Evolutionary conservation across 1,140 invertebrate species (phyloP).

Genomic region (Brachionus paranguensis): DNA sequence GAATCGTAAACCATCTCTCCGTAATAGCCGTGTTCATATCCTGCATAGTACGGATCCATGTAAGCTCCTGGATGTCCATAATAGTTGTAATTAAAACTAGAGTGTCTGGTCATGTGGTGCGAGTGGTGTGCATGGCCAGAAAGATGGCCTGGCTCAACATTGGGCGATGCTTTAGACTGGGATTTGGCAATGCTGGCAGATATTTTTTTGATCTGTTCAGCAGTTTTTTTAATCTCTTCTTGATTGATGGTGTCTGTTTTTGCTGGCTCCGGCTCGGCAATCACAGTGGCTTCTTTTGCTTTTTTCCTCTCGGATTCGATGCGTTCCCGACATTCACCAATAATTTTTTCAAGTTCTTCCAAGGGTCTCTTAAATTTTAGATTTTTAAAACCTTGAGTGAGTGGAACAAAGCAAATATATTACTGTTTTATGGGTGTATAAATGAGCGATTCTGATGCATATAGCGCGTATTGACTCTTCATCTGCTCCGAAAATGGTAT

Average conservation of each 20-base stretch:
- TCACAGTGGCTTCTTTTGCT: not conserved
- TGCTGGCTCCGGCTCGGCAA: not conserved
- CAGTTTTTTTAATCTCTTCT: constrained; percentile 14
- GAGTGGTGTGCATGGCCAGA: not conserved
- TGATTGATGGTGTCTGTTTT: not conserved
- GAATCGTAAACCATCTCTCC: not conserved
- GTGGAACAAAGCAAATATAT: not conserved
- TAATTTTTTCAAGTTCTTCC: constrained; percentile 5
- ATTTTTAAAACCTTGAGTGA: not conserved
- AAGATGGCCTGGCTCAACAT: not conserved
- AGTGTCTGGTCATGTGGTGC: constrained; percentile 7
- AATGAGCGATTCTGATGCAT: not conserved
- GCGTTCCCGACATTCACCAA: not conserved
- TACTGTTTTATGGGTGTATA: constrained; percentile 34
- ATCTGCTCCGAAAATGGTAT: constrained; percentile 70
- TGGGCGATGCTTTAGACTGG: not conserved
- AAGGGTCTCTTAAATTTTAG: not conserved
- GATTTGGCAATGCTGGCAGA: not conserved
- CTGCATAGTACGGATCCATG: not conserved
- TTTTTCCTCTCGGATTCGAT: not conserved
- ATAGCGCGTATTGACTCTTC: not conserved
- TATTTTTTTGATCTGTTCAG: constrained; percentile 13
- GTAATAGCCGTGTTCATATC: not conserved
- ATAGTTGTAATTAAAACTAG: constrained; percentile 28
- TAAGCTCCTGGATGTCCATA: not conserved